Evolutionary conservation across 1,140 invertebrate species (phyloP), one percentile per base, ranked within the genome.

Genomic region (Habropoda laboriosa): DNA sequence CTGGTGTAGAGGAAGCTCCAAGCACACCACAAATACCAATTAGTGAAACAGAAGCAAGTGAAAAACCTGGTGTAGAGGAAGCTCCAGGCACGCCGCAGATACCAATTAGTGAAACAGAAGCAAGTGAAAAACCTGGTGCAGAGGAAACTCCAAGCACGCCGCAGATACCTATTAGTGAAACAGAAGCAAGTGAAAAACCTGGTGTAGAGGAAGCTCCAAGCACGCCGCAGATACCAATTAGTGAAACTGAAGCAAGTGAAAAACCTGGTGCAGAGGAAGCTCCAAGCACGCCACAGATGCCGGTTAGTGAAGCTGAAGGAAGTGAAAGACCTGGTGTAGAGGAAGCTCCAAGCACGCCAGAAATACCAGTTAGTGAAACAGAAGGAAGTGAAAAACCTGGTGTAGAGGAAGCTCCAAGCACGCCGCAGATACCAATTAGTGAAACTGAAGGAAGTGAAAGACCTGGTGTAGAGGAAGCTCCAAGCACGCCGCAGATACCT

Each of bases 241-340:
- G n/a, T n/a, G n/a, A n/a, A n/a, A n/a, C n/a, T n/a, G n/a, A n/a
- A n/a, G n/a, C n/a, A n/a, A n/a, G n/a, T n/a, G n/a, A n/a, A n/a
- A n/a, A n/a, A n/a, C n/a, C n/a, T n/a, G n/a, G n/a, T n/a, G n/a
- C 40, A 51, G 61, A 42, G 40, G n/a, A n/a, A n/a, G n/a, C n/a
- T n/a, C n/a, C 40, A n/a, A n/a, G n/a, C n/a, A n/a, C n/a, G n/a
- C n/a, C n/a, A n/a, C n/a, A n/a, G n/a, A n/a, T n/a, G n/a, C n/a
- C n/a, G n/a, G n/a, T n/a, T n/a, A n/a, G n/a, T n/a, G 57, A 66
- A 55, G 53, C 61, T 57, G 67, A 67, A 53, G 27, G 49, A 49
- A 76, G 67, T 32, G 81, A 79, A 13, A 38, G 73, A 21, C 76
- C 70, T 40, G n/a, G n/a, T n/a, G n/a, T n/a, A n/a, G 16, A 55